These are phyloP conservation scores for Cygnus atratus DNA, from an alignment of 2,113 vertebrate species.

Conservation along the genomic window DNA sequence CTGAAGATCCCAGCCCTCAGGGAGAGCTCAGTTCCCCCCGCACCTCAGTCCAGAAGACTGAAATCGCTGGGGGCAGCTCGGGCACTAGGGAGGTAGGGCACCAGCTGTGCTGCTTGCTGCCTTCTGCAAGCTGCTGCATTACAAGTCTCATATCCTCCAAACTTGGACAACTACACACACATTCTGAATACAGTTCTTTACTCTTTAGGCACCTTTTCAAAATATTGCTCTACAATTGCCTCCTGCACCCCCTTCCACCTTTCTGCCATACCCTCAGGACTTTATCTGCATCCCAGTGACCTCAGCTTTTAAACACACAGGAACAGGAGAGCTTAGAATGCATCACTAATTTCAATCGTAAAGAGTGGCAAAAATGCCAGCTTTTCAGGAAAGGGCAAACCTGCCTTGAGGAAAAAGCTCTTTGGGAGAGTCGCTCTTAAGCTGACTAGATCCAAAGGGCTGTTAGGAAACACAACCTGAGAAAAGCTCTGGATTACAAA, in stretches of 20 bases:
- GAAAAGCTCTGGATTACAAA: neutral
- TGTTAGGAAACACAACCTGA: neutral
- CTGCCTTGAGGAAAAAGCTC: neutral
- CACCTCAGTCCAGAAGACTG: neutral
- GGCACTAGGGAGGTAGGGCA: accelerated
- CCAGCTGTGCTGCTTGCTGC: neutral
- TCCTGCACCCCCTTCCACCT: neutral
- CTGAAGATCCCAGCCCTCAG: neutral
- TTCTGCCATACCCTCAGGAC: neutral
- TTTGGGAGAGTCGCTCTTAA: neutral
- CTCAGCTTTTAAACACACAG: neutral
- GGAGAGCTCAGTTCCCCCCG: neutral
- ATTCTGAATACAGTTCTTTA: neutral
- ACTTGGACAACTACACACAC: neutral
- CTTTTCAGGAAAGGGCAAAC: neutral
- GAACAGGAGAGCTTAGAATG: neutral
- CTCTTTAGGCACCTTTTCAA: neutral
- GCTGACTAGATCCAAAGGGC: neutral
- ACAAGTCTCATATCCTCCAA: neutral
- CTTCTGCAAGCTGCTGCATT: neutral
- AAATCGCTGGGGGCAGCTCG: neutral
- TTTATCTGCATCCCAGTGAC: neutral
- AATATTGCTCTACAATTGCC: neutral
- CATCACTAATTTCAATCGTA: neutral
- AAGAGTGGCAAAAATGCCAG: neutral